phyloP scores from a whole-genome alignment of 2,113 vertebrate species.

The Lanius collurio region DNA sequence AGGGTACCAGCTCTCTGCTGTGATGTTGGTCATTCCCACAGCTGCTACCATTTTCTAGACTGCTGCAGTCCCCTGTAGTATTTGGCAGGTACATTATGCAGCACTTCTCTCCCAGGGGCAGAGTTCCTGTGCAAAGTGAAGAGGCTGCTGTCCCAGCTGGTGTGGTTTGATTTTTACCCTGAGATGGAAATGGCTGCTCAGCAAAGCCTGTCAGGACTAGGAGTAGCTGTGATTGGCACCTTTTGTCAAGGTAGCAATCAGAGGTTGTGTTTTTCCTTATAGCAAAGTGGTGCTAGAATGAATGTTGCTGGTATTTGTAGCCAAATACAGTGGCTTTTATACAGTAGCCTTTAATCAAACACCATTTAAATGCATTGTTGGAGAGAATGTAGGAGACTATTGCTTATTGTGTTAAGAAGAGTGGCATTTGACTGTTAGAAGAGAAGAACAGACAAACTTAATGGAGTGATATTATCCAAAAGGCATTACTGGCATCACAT shows the following conservation, averaged over 20 bases:
- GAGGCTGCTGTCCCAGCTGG: not conserved
- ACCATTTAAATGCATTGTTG: not conserved
- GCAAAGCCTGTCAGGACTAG: not conserved
- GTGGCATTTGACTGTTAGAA: not conserved
- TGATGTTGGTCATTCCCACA: not conserved
- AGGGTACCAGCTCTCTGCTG: not conserved
- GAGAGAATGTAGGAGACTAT: not conserved
- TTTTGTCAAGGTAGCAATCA: not conserved
- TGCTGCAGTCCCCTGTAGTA: rapidly evolving
- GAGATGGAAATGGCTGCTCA: not conserved
- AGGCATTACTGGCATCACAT: not conserved
- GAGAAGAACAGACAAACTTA: not conserved
- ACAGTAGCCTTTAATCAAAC: not conserved
- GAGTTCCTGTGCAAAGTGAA: not conserved
- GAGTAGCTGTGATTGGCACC: not conserved
- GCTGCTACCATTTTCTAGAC: not conserved
- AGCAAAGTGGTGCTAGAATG: not conserved
- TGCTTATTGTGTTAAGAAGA: not conserved
- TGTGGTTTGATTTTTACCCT: not conserved
- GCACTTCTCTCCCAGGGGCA: not conserved
- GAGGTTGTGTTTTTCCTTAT: not conserved
- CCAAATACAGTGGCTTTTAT: not conserved
- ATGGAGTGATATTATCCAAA: not conserved
- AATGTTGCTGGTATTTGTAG: not conserved
- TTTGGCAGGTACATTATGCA: not conserved